These are phyloP conservation scores for Vanessa cardui DNA, from an alignment of 2,888 invertebrate genomes.

Conservation along the genomic window DNA sequence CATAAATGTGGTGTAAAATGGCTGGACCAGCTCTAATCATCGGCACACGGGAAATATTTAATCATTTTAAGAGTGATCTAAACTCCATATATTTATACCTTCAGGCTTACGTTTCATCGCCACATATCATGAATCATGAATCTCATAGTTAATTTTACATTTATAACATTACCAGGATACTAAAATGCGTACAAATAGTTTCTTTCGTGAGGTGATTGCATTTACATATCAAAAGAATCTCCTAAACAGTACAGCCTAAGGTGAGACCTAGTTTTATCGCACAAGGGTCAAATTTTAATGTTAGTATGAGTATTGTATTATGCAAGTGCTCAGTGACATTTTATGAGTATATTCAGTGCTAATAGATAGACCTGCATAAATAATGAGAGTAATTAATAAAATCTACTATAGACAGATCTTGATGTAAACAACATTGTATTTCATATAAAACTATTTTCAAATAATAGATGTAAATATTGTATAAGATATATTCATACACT, in stretches of 20 bases:
- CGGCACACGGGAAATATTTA: slow-evolving; percentile 20
- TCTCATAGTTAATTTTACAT: slow-evolving; percentile 60
- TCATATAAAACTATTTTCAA: slow-evolving; percentile 22
- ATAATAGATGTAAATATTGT: slow-evolving; percentile 38
- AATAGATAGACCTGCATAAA: slow-evolving; percentile 15
- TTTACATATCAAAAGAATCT: slow-evolving; percentile 56
- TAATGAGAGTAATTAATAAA: slow-evolving; percentile 18
- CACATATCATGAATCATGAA: slow-evolving; percentile 80
- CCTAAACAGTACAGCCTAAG: slow-evolving; percentile 32
- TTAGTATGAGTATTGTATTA: slow-evolving; percentile 15
- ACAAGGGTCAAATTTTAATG: slow-evolving; percentile 30
- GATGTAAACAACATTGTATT: slow-evolving; percentile 34
- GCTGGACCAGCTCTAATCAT: slow-evolving; percentile 23
- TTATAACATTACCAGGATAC: slow-evolving; percentile 22
- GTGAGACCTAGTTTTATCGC: slow-evolving; percentile 27
- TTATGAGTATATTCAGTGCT: slow-evolving; percentile 12
- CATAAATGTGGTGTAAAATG: slow-evolving; percentile 25
- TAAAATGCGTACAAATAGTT: slow-evolving; percentile 18
- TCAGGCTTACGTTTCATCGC: slow-evolving; percentile 62
- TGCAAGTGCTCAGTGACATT: slow-evolving; percentile 17
- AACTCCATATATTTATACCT: slow-evolving; percentile 47
- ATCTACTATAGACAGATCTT: slow-evolving; percentile 23
- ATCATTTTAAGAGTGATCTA: slow-evolving; percentile 22
- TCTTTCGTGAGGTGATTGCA: slow-evolving; percentile 33
- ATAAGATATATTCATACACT: slow-evolving; percentile 26